A percentile compares a stretch with the other conserved stretches of the same genome.
phyloP scores from a whole-genome alignment of 2,113 vertebrate species.

The Ascaphus truei region DNA sequence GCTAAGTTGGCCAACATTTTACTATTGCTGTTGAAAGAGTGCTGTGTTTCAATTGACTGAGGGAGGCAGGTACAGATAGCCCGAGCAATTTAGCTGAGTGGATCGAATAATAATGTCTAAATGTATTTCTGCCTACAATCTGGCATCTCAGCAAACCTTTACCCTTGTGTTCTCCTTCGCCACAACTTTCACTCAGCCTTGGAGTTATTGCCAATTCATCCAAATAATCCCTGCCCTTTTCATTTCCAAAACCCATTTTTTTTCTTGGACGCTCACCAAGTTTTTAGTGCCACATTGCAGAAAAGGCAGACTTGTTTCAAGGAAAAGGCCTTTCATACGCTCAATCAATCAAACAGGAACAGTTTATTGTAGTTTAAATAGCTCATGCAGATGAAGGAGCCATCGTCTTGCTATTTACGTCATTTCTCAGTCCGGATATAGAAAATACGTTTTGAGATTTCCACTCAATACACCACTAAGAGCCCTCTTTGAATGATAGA shows the following conservation, averaged over 20 bases:
- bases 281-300: background rate
- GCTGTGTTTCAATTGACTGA: background rate
- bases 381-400: background rate
- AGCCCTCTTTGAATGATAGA: too few species aligned
- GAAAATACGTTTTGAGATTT: background rate
- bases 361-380: background rate
- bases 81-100: background rate
- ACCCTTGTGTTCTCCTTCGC: slow-evolving; percentile 26
- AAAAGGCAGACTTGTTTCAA: background rate
- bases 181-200: slow-evolving; percentile 18
- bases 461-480: background rate
- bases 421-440: background rate
- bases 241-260: slow-evolving; percentile 4
- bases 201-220: slow-evolving; percentile 27
- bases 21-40: background rate
- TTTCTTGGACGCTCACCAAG: background rate
- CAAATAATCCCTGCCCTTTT: slow-evolving; percentile 23
- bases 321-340: background rate
- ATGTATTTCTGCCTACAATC: background rate
- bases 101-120: slow-evolving; percentile 2
- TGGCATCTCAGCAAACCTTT: slow-evolving; percentile 13
- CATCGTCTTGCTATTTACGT: background rate
- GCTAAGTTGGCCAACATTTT: background rate
- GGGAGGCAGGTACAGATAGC: background rate
- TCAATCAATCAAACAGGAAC: background rate